A percentile compares a stretch with the other conserved stretches of the same genome.
These are phyloP conservation scores for Phallusia fumigata DNA, from an alignment of 23 tunicate species.

Conservation along the genomic window DNA sequence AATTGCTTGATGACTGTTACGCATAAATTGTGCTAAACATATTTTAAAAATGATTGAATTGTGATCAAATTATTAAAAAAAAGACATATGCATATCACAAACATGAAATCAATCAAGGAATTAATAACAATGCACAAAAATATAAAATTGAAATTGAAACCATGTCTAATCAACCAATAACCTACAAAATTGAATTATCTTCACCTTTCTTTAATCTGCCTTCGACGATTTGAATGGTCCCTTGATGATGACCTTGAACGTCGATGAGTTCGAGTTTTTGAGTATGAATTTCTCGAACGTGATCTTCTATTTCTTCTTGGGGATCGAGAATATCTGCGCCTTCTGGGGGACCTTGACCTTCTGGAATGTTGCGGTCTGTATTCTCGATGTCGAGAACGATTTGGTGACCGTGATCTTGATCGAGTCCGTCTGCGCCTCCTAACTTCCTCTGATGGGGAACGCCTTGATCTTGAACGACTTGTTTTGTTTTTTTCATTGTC, in stretches of 20 bases:
- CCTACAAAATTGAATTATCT: no score
- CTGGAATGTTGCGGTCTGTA: not conserved
- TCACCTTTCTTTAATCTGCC: no score
- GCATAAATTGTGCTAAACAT: no score
- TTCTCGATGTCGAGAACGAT: not conserved
- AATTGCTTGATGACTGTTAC: no score
- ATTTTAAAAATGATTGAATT: no score
- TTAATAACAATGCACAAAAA: no score
- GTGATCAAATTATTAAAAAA: no score
- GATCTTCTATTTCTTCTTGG: slow-evolving; percentile 30
- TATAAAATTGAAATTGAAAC: no score
- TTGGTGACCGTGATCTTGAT: not conserved
- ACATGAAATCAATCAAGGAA: no score
- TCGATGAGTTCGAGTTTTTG: not conserved
- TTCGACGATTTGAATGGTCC: not conserved
- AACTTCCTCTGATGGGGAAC: not conserved
- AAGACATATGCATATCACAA: no score
- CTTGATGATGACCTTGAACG: not conserved
- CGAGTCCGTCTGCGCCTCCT: not conserved
- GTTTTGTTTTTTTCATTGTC: not conserved
- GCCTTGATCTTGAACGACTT: not conserved
- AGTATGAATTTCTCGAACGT: not conserved
- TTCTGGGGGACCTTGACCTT: slow-evolving; percentile 3
- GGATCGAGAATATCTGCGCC: slow-evolving; percentile 9
- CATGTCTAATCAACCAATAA: no score